Evolutionary conservation across 2,113 vertebrate genomes (phyloP).

Genomic region (Crypturellus undulatus): DNA sequence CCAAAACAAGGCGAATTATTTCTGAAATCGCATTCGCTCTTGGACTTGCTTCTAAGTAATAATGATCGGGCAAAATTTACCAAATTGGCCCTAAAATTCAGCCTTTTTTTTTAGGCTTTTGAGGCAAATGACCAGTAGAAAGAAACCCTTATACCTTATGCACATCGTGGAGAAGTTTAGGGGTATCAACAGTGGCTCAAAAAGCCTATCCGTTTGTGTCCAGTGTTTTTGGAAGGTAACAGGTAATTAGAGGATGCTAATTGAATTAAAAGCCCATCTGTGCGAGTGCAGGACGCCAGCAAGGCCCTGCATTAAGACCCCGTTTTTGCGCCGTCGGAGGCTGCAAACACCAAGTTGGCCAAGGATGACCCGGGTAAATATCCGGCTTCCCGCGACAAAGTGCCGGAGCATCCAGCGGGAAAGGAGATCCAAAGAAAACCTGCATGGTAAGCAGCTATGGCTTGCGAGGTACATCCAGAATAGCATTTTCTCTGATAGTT

Average conservation of each 20-base stretch:
- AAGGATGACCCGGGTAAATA: not conserved
- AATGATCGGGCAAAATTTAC: not conserved
- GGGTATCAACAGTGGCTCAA: not conserved
- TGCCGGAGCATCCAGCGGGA: not conserved
- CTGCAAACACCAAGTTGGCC: constrained; percentile 54
- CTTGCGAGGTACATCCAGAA: not conserved
- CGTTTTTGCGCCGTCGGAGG: constrained; percentile 67
- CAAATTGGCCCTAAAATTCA: not conserved
- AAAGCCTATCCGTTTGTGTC: constrained; percentile 19
- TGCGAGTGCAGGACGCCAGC: constrained; percentile 73
- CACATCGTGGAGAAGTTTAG: not conserved
- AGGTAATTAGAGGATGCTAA: constrained; percentile 82
- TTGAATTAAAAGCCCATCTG: constrained; percentile 84
- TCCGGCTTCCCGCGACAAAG: not conserved
- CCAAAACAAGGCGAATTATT: not conserved
- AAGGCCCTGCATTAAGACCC: constrained; percentile 70
- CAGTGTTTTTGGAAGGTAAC: constrained; percentile 42
- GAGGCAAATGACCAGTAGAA: not conserved
- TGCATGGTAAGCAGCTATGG: not conserved
- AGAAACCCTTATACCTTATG: not conserved
- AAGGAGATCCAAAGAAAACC: not conserved
- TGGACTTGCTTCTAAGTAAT: not conserved
- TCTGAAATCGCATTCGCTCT: not conserved
- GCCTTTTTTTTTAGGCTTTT: accelerated
- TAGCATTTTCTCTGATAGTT: not conserved